Evolutionary conservation across 2,888 invertebrate genomes (phyloP).

Genomic region (Philereme vetulata): DNA sequence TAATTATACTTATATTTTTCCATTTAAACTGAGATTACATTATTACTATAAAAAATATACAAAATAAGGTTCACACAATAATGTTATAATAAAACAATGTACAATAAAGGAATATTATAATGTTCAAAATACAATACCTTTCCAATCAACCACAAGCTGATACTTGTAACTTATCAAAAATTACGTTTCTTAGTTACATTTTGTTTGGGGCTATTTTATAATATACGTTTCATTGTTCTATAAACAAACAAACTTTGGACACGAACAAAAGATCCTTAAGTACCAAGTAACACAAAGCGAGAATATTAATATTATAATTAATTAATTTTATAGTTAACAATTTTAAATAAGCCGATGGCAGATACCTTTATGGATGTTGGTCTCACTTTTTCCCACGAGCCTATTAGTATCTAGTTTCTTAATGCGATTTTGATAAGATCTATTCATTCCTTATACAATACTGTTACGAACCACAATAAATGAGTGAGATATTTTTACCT

Average conservation of each 20-base stretch:
- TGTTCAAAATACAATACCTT: slow-evolving; percentile 6
- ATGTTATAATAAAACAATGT: background rate
- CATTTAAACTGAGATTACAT: too few relatives aligned
- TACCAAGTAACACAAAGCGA: slow-evolving; percentile 15
- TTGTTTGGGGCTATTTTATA: slow-evolving; percentile 28
- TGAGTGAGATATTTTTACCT: too few relatives aligned
- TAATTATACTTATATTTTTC: too few relatives aligned
- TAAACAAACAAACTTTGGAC: slow-evolving; percentile 43
- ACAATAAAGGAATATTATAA: background rate
- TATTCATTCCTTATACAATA: slow-evolving; percentile 29
- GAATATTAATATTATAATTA: slow-evolving; percentile 19
- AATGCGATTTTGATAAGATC: slow-evolving; percentile 27
- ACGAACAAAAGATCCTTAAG: slow-evolving; percentile 26
- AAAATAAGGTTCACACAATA: background rate
- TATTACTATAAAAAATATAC: too few relatives aligned
- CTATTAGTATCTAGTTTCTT: too few relatives aligned
- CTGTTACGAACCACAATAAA: too few relatives aligned
- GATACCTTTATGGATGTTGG: slow-evolving; percentile 20
- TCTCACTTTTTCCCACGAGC: slow-evolving; percentile 14
- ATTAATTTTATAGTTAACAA: too few relatives aligned
- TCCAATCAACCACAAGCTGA: slow-evolving; percentile 10
- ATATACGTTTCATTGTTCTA: slow-evolving; percentile 43
- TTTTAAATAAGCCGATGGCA: slow-evolving; percentile 9
- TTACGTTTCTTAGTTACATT: slow-evolving; percentile 18
- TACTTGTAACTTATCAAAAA: slow-evolving; percentile 19